Percentiles rank a stretch among this genome's conserved stretches.
Evolutionary conservation across 1,140 invertebrate genomes (phyloP).

Genomic region (Drosophila insularis): DNA sequence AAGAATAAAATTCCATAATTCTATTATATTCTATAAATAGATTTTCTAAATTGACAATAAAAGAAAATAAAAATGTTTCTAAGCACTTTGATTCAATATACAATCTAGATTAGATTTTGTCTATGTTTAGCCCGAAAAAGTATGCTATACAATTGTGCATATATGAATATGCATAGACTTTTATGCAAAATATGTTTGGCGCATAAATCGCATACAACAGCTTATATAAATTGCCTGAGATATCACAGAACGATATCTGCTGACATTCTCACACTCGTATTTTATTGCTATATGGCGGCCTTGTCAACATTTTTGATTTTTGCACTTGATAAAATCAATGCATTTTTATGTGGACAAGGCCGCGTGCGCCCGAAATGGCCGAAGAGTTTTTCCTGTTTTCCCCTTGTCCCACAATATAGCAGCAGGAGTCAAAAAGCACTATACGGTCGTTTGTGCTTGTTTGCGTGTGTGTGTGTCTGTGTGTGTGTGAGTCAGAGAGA

Average conservation of each 20-base stretch:
- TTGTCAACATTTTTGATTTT: slow-evolving; percentile 77
- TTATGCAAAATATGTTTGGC: slow-evolving; percentile 28
- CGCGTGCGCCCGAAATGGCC: slow-evolving; percentile 22
- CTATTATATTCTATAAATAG: too few relatives aligned
- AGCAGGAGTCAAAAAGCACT: slow-evolving; percentile 33
- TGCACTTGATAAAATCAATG: slow-evolving; percentile 73
- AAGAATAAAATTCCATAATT: too few relatives aligned
- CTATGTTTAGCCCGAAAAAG: too few relatives aligned
- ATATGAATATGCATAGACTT: background rate
- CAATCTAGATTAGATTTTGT: too few relatives aligned
- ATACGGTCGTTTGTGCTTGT: slow-evolving; percentile 5
- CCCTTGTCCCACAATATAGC: slow-evolving; percentile 56
- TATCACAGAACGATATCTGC: slow-evolving; percentile 21
- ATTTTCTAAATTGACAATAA: too few relatives aligned
- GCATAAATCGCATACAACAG: slow-evolving; percentile 43
- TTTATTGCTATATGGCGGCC: slow-evolving; percentile 49
- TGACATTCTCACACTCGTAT: slow-evolving; percentile 41
- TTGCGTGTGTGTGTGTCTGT: background rate
- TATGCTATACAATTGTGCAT: too few relatives aligned
- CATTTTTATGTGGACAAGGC: slow-evolving; percentile 63
- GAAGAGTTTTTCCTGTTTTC: slow-evolving; percentile 36
- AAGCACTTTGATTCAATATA: too few relatives aligned
- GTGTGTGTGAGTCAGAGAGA: slow-evolving; percentile 1
- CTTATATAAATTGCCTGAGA: slow-evolving; percentile 46
- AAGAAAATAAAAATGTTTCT: too few relatives aligned